phyloP scores from a whole-genome alignment of 2,113 vertebrate genomes.

The Phylloscopus trochiloides region DNA sequence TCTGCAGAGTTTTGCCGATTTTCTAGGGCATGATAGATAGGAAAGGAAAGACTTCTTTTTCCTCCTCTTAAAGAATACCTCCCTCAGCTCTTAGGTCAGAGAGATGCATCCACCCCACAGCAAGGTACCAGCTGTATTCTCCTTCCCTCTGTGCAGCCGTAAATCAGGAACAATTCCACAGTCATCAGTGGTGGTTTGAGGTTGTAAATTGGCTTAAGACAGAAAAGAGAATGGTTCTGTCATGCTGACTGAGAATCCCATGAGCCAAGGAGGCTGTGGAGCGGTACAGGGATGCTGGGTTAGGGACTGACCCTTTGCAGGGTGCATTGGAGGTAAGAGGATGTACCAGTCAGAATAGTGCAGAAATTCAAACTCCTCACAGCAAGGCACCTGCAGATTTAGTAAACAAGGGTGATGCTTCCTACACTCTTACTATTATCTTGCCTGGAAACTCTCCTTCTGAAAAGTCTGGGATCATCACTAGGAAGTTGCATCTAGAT shows the following conservation, averaged over 20 bases:
- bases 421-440: neutral
- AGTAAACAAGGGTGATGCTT: neutral
- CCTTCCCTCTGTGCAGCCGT: neutral
- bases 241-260: neutral
- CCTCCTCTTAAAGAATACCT: neutral
- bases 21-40: conserved; percentile 14
- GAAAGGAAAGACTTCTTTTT: neutral
- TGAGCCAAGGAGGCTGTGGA: accelerated
- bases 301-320: neutral
- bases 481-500: neutral
- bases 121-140: neutral
- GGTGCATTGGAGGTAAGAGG: accelerated
- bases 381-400: neutral
- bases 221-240: neutral
- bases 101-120: neutral
- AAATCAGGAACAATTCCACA: neutral
- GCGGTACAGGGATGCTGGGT: accelerated
- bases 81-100: neutral
- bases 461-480: neutral
- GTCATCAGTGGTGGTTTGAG: neutral
- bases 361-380: neutral
- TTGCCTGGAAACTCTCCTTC: neutral
- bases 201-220: neutral
- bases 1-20: conserved; percentile 27
- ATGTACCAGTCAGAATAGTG: neutral